phyloP scores from a whole-genome alignment of 2,797 vertebrate species.

The Falco columbarius region DNA sequence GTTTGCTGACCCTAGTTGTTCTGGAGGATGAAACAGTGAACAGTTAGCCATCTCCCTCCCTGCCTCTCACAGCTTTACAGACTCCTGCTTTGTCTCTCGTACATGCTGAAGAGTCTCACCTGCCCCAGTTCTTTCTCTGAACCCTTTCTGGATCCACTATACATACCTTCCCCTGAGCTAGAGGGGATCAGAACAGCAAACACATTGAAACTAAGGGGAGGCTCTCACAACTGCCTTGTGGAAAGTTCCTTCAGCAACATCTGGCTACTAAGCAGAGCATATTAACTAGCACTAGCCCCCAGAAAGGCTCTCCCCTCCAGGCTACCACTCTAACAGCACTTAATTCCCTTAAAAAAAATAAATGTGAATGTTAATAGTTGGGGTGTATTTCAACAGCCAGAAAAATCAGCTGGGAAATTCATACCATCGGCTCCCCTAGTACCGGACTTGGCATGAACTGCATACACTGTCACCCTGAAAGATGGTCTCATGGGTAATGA shows the following conservation, averaged over 20 bases:
- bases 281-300: background rate
- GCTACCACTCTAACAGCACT: constrained; percentile 7
- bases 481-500: background rate
- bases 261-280: background rate
- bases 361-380: background rate
- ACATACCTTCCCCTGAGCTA: background rate
- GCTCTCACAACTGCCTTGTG: background rate
- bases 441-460: background rate
- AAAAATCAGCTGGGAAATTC: constrained; percentile 31
- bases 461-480: background rate
- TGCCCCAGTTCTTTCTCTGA: background rate
- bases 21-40: background rate
- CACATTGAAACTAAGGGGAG: background rate
- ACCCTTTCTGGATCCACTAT: background rate
- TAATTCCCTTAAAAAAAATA: constrained; percentile 31
- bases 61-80: background rate
- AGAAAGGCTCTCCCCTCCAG: background rate
- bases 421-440: background rate
- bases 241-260: constrained; percentile 1
- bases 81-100: background rate
- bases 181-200: background rate
- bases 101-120: background rate
- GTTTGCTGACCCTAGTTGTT: background rate
- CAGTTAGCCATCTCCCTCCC: background rate
- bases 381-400: background rate